Evolutionary conservation across 2,797 vertebrate species (phyloP).

Genomic region (Pachyuromys duprasi): DNA sequence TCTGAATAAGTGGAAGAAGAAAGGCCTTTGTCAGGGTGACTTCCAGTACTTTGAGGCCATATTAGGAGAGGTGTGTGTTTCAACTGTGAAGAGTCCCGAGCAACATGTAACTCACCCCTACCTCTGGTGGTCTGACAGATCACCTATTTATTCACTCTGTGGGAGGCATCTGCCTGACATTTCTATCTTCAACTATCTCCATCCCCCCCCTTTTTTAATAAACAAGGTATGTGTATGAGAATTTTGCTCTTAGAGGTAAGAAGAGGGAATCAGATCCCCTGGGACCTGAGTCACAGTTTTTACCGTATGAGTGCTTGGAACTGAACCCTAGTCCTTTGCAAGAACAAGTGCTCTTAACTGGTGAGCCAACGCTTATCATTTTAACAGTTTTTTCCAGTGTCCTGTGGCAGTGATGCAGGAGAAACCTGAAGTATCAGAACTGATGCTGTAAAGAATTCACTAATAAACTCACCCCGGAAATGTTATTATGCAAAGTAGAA

Average conservation of each 20-base stretch:
- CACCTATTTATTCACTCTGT: neutral
- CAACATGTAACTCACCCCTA: neutral
- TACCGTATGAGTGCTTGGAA: too few species aligned
- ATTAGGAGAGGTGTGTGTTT: fast-evolving
- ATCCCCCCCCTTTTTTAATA: neutral
- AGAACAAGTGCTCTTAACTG: too few species aligned
- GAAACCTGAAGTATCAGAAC: neutral
- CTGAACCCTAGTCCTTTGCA: too few species aligned
- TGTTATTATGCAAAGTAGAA: neutral
- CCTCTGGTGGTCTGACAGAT: neutral
- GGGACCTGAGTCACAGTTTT: neutral
- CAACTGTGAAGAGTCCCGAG: fast-evolving
- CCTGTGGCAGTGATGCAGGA: neutral
- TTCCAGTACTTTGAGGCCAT: fast-evolving
- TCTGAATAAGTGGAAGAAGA: fast-evolving
- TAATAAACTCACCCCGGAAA: neutral
- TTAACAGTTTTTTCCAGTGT: neutral
- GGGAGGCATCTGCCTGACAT: neutral
- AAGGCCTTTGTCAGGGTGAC: fast-evolving
- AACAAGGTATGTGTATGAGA: neutral
- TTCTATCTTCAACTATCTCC: neutral
- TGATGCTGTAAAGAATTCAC: neutral
- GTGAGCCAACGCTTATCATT: neutral
- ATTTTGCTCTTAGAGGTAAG: neutral
- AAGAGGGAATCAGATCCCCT: neutral